phyloP scores from a whole-genome alignment of 2,113 vertebrate genomes.

The Apteryx mantelli region DNA sequence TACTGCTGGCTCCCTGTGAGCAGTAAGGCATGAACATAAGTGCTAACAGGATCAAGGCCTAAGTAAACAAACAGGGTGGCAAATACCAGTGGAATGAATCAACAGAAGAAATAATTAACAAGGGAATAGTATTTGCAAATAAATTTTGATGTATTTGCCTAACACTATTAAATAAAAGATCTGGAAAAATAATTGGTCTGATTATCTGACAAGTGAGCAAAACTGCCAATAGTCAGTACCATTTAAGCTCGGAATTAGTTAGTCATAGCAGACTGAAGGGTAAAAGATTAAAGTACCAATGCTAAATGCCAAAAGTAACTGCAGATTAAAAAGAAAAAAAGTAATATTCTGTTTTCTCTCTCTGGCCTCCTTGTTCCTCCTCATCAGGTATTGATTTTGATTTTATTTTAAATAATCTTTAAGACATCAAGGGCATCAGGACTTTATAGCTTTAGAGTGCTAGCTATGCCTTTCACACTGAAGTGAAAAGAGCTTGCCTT shows the following conservation, averaged over 20 bases:
- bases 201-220: conserved; percentile 26
- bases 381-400: conserved; percentile 63
- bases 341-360: conserved; percentile 8
- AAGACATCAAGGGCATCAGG: conserved; percentile 27
- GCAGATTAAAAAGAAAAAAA: conserved; percentile 45
- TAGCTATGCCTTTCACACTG: conserved; percentile 52
- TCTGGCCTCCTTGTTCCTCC: conserved; percentile 51
- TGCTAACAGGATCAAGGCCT: background rate
- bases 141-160: background rate
- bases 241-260: conserved; percentile 51
- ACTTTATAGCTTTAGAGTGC: conserved; percentile 22
- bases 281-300: conserved; percentile 34
- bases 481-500: background rate
- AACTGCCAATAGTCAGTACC: conserved; percentile 51
- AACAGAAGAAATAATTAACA: background rate
- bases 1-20: background rate
- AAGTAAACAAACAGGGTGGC: background rate
- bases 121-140: conserved; percentile 39
- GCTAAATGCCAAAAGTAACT: conserved; percentile 66
- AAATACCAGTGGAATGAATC: conserved; percentile 16
- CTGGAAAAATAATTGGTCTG: conserved; percentile 62
- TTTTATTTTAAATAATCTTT: conserved; percentile 62
- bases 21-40: background rate
- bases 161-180: conserved; percentile 19
- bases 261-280: conserved; percentile 54